These are phyloP conservation scores for Macrotrachela quadricornifera DNA, from an alignment of 1,140 invertebrate species.

Conservation along the genomic window DNA sequence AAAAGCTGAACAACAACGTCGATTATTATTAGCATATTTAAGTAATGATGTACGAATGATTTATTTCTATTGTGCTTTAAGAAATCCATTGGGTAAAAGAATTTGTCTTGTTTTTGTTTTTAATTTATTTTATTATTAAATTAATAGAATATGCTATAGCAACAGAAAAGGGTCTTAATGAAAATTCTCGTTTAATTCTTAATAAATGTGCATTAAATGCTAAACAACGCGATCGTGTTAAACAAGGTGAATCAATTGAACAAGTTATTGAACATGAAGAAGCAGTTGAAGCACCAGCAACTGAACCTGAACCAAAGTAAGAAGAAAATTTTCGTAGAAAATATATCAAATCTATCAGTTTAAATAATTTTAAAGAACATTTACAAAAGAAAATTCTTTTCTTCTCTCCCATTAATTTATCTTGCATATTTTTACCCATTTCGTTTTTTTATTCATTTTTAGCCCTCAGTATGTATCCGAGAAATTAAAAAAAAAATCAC, in stretches of 20 bases:
- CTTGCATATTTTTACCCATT: too few relatives aligned
- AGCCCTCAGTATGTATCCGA: too few relatives aligned
- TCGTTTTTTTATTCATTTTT: too few relatives aligned
- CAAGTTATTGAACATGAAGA: neutral
- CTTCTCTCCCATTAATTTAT: too few relatives aligned
- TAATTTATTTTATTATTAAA: neutral
- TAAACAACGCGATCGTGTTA: neutral
- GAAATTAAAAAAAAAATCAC: too few relatives aligned
- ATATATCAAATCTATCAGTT: too few relatives aligned
- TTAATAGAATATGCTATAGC: constrained; percentile 5
- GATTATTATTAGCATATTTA: constrained; percentile 20
- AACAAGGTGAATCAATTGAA: constrained; percentile 3
- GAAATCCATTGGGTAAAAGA: constrained; percentile 20
- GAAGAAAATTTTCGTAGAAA: too few relatives aligned
- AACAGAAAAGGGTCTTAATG: neutral
- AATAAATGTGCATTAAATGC: neutral
- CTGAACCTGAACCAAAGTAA: neutral
- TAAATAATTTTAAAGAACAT: too few relatives aligned
- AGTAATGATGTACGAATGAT: constrained; percentile 24
- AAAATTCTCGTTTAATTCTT: neutral
- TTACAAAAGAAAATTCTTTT: too few relatives aligned
- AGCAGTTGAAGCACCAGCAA: neutral
- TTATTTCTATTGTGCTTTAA: constrained; percentile 18
- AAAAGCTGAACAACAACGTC: constrained; percentile 21
- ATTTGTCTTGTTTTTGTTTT: too few relatives aligned